Base-by-base conservation (phyloP, 1,140 invertebrate genomes). In the Cepaea nemoralis region DNA sequence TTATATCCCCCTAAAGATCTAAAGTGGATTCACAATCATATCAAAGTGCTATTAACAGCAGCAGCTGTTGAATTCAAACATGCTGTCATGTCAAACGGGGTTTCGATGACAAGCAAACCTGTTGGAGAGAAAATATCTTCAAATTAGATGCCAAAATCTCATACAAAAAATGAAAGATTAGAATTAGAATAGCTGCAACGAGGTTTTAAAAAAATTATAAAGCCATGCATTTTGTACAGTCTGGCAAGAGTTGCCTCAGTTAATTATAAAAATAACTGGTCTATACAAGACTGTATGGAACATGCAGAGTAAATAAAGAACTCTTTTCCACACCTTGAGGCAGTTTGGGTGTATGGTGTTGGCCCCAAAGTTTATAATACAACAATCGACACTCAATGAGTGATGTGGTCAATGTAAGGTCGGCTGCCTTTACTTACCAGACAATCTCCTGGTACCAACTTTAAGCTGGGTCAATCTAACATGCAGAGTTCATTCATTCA, bases 31-130 rank as follows among this genome's bases (percentile, higher is more conserved):
- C 50, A 55, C 19, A 22, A 55, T 55, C 8, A 55, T 14, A 55
- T 55, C 50, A 71, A 45, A 0, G 70, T 59, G 5, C 27, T 59
- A 14, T 73, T 35, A 63, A 50, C 50, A 55, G 27, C 70, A n/a
- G 70, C 80, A 42, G 40, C 80, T n/a, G 80, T 74, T 48, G 45
- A 40, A 45, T 81, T 81, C 42, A 74, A 55, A 2, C 80, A 81
- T 3, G 37, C 40, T 24, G 73, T 16, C 37, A 81, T 42, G 12
- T 81, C 71, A 50, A 71, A 73, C 0, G 80, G 80, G 6, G 59
- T 19, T 40, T 81, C 80, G 12, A 75, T 37, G 10, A 81, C 80
- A 35, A 81, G 59, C 37, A 81, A 27, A 24, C 80, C 80, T 81
- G 80, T 19, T 12, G 24, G n/a, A 63, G 63, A 37, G 27, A 63